Conservation (phyloP, 2,113 vertebrate genomes). For the Cyphomyrus discorhynchus region DNA sequence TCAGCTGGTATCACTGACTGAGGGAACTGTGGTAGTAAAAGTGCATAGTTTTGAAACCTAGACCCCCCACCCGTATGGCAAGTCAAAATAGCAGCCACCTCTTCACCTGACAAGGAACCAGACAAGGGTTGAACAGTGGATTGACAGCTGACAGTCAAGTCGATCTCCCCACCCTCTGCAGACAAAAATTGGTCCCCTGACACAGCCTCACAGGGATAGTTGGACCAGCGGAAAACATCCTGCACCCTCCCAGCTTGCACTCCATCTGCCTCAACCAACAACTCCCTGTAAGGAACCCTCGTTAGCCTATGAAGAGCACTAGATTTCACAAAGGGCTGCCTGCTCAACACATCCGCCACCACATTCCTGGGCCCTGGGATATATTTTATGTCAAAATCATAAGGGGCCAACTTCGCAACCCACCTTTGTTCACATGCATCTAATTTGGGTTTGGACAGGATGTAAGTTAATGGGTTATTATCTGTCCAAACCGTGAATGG, state of each 20-base stretch:
- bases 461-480: no score
- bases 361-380: not conserved
- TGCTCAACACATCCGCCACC: not conserved
- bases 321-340: constrained; percentile 10
- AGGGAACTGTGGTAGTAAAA: not conserved
- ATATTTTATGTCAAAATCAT: not conserved
- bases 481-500: no score
- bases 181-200: not conserved
- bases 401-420: no score
- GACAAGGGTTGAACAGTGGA: not conserved
- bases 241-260: constrained; percentile 2
- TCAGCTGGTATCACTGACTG: not conserved
- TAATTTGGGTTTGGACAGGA: no score
- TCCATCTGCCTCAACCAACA: constrained; percentile 16
- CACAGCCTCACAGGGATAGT: not conserved
- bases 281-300: constrained; percentile 8
- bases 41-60: not conserved
- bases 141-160: not conserved
- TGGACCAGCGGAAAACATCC: constrained; percentile 11
- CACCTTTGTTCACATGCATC: no score
- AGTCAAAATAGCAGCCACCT: not conserved
- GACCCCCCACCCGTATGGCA: not conserved
- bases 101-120: not conserved
- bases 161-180: not conserved
- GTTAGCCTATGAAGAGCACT: constrained; percentile 15